These are phyloP conservation scores for Hippasteria phrygiana DNA, from an alignment of 53 echinoderm and acorn worm species.

Conservation along the genomic window DNA sequence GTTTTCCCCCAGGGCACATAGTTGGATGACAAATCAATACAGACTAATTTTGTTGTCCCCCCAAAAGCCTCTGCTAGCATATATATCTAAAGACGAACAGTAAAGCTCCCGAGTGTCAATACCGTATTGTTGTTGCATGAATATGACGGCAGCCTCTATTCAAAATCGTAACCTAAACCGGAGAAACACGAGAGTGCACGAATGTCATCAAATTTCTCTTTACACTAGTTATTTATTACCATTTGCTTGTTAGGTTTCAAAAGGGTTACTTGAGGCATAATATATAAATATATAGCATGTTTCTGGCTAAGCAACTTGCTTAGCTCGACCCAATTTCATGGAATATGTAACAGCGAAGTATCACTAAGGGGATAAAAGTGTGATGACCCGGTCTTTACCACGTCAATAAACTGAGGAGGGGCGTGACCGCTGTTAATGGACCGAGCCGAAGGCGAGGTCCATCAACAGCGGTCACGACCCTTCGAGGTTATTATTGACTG, in stretches of 20 bases:
- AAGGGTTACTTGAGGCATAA: background rate
- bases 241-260: background rate
- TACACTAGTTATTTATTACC: background rate
- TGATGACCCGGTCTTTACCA: too few species aligned
- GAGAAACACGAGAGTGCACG: background rate
- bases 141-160: background rate
- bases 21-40: background rate
- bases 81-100: background rate
- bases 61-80: background rate
- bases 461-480: too few species aligned
- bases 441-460: too few species aligned
- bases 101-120: background rate
- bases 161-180: background rate
- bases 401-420: too few species aligned
- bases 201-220: slow-evolving; percentile 1
- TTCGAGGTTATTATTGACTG: too few species aligned
- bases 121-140: background rate
- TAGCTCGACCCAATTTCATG: too few species aligned
- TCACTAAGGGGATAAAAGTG: too few species aligned
- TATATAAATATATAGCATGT: too few species aligned
- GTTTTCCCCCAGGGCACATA: slow-evolving; percentile 7
- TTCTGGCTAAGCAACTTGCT: too few species aligned
- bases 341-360: too few species aligned
- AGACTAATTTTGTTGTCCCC: background rate
- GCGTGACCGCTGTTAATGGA: too few species aligned